Conservation (phyloP, 2,888 invertebrate genomes). For the Pseudococcus longispinus region DNA sequence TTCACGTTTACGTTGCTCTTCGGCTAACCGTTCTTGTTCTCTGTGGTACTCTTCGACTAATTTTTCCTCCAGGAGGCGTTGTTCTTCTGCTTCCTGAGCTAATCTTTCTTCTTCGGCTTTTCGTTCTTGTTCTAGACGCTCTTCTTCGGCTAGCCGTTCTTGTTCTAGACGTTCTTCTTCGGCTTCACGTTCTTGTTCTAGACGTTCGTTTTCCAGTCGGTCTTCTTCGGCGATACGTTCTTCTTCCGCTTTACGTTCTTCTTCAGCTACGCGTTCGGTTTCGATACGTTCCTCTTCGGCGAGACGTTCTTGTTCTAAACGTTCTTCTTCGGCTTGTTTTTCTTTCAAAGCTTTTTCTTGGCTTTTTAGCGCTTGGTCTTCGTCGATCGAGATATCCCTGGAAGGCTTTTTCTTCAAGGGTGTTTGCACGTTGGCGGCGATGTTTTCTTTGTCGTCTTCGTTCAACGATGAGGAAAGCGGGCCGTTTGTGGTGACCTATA, state of each 20-base stretch:
- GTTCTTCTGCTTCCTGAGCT: slow-evolving; percentile 37
- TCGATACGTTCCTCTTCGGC: slow-evolving; percentile 46
- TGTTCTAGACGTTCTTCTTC: neutral
- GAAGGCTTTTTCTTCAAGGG: slow-evolving; percentile 28
- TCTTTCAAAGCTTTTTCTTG: neutral
- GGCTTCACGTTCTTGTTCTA: neutral
- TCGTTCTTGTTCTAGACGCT: neutral
- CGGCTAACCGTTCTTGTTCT: slow-evolving; percentile 45
- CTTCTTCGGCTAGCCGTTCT: slow-evolving; percentile 33
- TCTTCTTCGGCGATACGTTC: slow-evolving; percentile 11
- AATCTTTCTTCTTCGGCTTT: neutral
- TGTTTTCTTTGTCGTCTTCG: slow-evolving; percentile 34
- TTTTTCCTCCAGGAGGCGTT: slow-evolving; percentile 46
- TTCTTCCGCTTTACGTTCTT: slow-evolving; percentile 32
- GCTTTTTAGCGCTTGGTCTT: neutral
- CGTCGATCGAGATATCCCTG: slow-evolving; percentile 42
- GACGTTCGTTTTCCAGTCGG: slow-evolving; percentile 34
- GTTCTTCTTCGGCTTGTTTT: slow-evolving; percentile 45
- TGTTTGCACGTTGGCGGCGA: neutral
- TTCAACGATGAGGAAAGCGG: neutral
- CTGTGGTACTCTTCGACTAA: slow-evolving; percentile 52
- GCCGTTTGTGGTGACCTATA: slow-evolving; percentile 2
- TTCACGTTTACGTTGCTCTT: slow-evolving; percentile 45
- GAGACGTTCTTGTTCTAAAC: neutral
- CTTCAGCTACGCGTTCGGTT: neutral